These are phyloP conservation scores for Tethea ocularis DNA, from an alignment of 2,888 invertebrate species.

Conservation along the genomic window DNA sequence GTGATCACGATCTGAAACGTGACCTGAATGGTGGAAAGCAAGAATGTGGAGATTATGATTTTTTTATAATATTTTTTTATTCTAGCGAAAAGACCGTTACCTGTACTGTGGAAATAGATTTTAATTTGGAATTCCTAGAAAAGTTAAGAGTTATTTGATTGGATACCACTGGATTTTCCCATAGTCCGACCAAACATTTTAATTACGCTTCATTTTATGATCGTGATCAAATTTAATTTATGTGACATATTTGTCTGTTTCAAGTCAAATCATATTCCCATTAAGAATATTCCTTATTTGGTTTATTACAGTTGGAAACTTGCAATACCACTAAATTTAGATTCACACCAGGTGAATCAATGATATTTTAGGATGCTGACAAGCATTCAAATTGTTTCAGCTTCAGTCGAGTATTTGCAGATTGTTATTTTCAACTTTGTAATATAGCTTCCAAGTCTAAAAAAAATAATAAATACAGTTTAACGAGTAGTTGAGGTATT, in stretches of 20 bases:
- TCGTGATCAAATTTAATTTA: too few species aligned
- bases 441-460: not conserved
- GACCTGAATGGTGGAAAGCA: slow-evolving; percentile 51
- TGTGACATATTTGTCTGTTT: not conserved
- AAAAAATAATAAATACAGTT: too few species aligned
- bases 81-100: slow-evolving; percentile 27
- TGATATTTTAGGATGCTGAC: not conserved
- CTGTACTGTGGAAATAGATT: slow-evolving; percentile 2
- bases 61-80: slow-evolving; percentile 48
- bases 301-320: not conserved
- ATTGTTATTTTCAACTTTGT: slow-evolving; percentile 1
- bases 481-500: too few species aligned
- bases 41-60: slow-evolving; percentile 58
- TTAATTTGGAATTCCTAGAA: too few species aligned
- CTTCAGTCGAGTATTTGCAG: not conserved
- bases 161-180: too few species aligned
- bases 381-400: not conserved
- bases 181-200: too few species aligned
- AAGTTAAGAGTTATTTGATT: not conserved
- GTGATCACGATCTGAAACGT: slow-evolving; percentile 60
- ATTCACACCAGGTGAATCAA: slow-evolving; percentile 3
- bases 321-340: not conserved
- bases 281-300: not conserved
- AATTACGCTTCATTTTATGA: too few species aligned
- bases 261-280: not conserved